Evolutionary conservation across 2,797 vertebrate genomes (phyloP), one percentile per base, ranked within the genome.

Genomic region (Peromyscus melanophrys): DNA sequence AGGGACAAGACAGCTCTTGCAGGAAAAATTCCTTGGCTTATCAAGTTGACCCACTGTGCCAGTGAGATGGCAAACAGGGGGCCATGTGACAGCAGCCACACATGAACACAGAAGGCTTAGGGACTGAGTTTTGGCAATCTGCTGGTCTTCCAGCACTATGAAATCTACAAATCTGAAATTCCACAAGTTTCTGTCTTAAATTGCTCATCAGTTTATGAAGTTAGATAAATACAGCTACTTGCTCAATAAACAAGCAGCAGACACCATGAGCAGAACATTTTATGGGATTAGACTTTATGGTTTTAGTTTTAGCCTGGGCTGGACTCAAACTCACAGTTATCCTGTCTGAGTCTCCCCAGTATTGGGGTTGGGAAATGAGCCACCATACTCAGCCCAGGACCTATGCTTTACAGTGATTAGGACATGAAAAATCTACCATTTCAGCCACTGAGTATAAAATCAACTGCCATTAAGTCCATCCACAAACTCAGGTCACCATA

Each of bases 41-140:
- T 75, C 89, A 46, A 63, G 11, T 46, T 92, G 65, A 10, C 4
- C 37, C 78, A 84, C 0, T 0, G 34, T 6, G 43, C 76, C 0
- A 9, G 76, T 0, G n/a, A 0, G n/a, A 89, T 21, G 78, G 1
- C 69, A 88, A 40, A 85, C 89, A 65, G 11, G 0, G 37, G 61
- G 13, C 63, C 14, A 4, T 34, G 0, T 34, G 1, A n/a, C 37
- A 3, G 67, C 0, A 23, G 75, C 0, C 1, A 57, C 16, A 97
- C 49, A 55, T 14, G 81, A 97, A 71, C 83, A 9, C 13, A 1
- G 12, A 31, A 19, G 31, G 2, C 71, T 59, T 21, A 63, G 29
- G 90, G 86, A 90, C 6, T 71, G 43, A 52, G 59, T 37, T 29
- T 84, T 40, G 0, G 9, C 0, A 1, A 63, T 80, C 84, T 0